Evolutionary conservation across 1,140 invertebrate species (phyloP), one percentile per base, ranked within the genome.

Genomic region (Zophobas morio): DNA sequence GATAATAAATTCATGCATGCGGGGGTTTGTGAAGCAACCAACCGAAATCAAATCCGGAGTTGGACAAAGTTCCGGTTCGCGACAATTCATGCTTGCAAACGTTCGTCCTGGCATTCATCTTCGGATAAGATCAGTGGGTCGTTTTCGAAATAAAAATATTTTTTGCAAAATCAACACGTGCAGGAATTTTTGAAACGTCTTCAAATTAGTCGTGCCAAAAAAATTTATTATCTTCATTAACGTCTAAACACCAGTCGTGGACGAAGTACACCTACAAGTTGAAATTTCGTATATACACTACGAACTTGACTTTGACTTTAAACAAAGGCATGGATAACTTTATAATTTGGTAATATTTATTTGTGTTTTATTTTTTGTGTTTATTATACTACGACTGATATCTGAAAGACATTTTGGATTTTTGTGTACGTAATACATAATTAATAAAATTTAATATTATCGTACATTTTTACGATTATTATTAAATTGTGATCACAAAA

Each of bases 51-150:
- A 66, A 66, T 66, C 60, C 60, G 60, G 49, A 46, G 42, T 20
- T 20, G 49, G 49, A 51, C 49, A 51, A 51, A 51, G 60, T 66
- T 66, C 60, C 60, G 60, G 60, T 42, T 42, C 60, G 32, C 42
- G 60, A 66, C n/a, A 66, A 42, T 33, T 33, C 37, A 66, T 66
- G 60, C 60, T 42, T 42, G 39, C 60, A 66, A 66, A 42, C 60
- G 39, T 42, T 63, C 57, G 40, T 63, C 36, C 57, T 39, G 57
- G 40, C 57, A 63, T 63, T 42, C 60, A 66, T 66, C 60, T 66
- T 66, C 60, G 39, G 20, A 66, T 66, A 66, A 66, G 60, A 66
- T 6, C 60, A 66, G 37, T 66, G 60, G 60, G 60, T 66, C 39
- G 60, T 20, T 5, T 51, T 2, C 2, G 49, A 20, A 51, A 42